Conservation (phyloP, 1,140 invertebrate genomes). For the Dufourea novaeangliae region DNA sequence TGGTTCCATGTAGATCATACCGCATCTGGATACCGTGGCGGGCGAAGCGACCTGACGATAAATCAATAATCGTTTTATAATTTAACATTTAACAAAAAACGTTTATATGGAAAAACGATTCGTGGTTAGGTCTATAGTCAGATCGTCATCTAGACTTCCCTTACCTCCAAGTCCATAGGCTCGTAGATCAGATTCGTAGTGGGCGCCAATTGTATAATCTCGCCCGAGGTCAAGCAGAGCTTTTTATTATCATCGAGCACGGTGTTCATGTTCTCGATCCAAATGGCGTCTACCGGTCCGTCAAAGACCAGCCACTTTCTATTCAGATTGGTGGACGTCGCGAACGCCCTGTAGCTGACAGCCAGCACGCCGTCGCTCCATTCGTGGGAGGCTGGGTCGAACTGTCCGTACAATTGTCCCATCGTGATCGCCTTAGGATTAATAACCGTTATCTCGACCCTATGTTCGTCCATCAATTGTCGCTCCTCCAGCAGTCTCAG, state of each 20-base stretch:
- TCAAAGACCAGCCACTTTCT: constrained; percentile 98
- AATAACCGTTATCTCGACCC: constrained; percentile 94
- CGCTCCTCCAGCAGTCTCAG: constrained; percentile 90
- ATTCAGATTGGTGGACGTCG: constrained; percentile 87
- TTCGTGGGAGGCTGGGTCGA: constrained; percentile 96
- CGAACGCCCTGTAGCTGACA: constrained; percentile 95
- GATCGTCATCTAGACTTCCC: too few relatives aligned
- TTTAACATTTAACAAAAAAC: too few relatives aligned
- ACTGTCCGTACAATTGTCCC: constrained; percentile 97
- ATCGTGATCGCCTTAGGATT: constrained; percentile 98
- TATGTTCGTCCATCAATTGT: constrained; percentile 92
- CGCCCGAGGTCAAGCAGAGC: constrained; percentile 94
- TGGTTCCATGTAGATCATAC: constrained; percentile 98
- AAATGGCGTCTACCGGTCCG: constrained; percentile 97
- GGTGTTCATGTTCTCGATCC: constrained; percentile 99
- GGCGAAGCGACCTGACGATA: constrained; percentile 89
- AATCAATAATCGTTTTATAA: neutral
- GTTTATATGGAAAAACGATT: too few relatives aligned
- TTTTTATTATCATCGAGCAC: constrained; percentile 98
- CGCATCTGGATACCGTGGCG: constrained; percentile 93
- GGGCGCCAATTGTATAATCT: constrained; percentile 96
- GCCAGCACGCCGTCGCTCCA: constrained; percentile 97
- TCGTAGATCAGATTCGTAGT: constrained; percentile 97
- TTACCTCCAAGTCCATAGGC: constrained; percentile 94
- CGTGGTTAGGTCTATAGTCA: too few relatives aligned